A percentile compares a stretch with the other conserved stretches of the same genome.
Conservation (phyloP, 2,797 vertebrate species). For the Characodon lateralis region DNA sequence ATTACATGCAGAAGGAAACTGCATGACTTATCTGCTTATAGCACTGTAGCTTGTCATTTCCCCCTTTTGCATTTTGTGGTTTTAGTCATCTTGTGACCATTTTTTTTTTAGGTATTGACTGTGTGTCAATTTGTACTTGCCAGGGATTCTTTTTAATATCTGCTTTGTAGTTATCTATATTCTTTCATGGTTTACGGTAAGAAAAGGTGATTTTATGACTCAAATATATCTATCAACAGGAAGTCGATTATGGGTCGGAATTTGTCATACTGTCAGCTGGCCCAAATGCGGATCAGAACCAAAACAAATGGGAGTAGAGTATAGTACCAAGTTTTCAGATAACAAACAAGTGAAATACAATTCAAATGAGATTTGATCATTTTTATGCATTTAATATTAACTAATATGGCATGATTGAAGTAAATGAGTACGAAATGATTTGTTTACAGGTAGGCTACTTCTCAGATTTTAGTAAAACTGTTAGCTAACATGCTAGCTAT, state of each 20-base stretch:
- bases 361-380: not conserved
- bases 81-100: not conserved
- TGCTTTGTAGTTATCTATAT: not conserved
- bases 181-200: not conserved
- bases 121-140: not conserved
- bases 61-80: not conserved
- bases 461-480: not conserved
- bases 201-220: not conserved
- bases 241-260: not conserved
- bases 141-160: not conserved
- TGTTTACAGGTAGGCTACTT: not conserved
- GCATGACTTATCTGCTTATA: not conserved
- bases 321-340: not conserved
- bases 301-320: not conserved
- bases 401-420: not conserved
- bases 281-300: not conserved
- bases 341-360: not conserved
- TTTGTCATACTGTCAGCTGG: not conserved
- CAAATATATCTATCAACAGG: not conserved
- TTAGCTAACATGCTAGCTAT: not conserved
- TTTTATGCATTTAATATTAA: not conserved
- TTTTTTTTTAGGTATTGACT: too few species aligned
- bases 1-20: not conserved
- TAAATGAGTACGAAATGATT: not conserved
- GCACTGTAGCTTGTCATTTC: not conserved